phyloP scores from a whole-genome alignment of 2,113 vertebrate genomes.

The Antigone vipio region DNA sequence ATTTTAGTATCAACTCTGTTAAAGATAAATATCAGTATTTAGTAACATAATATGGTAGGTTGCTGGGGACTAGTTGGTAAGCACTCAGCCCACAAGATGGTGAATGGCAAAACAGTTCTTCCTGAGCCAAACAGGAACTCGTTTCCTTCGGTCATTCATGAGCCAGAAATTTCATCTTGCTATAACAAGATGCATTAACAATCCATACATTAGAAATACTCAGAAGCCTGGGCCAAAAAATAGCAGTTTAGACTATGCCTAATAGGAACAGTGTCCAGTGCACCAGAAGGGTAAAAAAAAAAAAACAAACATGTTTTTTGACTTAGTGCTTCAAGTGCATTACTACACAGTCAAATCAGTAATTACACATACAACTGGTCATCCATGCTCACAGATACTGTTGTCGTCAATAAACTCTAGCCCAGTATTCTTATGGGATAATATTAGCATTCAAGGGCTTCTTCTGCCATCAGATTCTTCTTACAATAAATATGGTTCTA shows the following conservation, averaged over 20 bases:
- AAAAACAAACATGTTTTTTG: accelerated
- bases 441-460: background rate
- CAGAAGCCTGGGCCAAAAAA: background rate
- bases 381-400: background rate
- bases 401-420: background rate
- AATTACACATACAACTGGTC: background rate
- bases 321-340: background rate
- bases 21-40: background rate
- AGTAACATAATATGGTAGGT: background rate
- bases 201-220: background rate
- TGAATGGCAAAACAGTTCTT: background rate
- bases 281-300: background rate
- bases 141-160: background rate
- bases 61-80: background rate
- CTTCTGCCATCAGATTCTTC: background rate
- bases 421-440: background rate
- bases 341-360: background rate
- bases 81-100: background rate
- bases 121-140: background rate
- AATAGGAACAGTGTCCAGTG: background rate
- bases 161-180: background rate
- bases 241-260: background rate
- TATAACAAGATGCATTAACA: background rate
- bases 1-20: background rate
- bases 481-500: background rate